Percentiles rank a stretch among this genome's conserved stretches.
Evolutionary conservation across 2,113 vertebrate species (phyloP).

Genomic region (Ptilorrhoa leucosticta): DNA sequence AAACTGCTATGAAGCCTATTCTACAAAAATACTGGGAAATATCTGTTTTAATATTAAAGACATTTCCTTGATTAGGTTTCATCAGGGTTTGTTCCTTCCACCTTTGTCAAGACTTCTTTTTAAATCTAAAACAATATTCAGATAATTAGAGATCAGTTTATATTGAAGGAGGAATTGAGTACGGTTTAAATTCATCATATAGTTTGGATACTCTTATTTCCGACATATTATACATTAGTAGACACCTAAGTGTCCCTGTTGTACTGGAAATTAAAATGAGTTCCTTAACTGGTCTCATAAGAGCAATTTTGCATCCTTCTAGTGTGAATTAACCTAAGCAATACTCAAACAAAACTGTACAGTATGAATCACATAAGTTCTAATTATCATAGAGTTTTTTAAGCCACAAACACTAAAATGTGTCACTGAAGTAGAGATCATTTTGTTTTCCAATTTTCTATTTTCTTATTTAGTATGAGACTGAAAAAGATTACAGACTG

Average conservation of each 20-base stretch:
- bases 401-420: not conserved
- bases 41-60: not conserved
- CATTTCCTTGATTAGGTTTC: not conserved
- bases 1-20: not conserved
- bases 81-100: not conserved
- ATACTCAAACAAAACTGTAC: not conserved
- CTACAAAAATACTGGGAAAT: not conserved
- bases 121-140: not conserved
- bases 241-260: not conserved
- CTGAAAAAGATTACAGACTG: not conserved
- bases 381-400: not conserved
- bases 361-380: not conserved
- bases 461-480: not conserved
- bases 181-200: not conserved
- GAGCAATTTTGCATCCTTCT: not conserved
- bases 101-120: not conserved
- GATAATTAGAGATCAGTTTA: not conserved
- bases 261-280: not conserved
- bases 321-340: not conserved
- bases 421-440: not conserved
- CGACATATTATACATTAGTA: rapidly evolving
- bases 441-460: not conserved
- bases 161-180: not conserved
- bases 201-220: not conserved
- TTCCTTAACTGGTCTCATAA: not conserved